Evolutionary conservation across 2,113 vertebrate genomes (phyloP).

Genomic region (Merops nubicus): DNA sequence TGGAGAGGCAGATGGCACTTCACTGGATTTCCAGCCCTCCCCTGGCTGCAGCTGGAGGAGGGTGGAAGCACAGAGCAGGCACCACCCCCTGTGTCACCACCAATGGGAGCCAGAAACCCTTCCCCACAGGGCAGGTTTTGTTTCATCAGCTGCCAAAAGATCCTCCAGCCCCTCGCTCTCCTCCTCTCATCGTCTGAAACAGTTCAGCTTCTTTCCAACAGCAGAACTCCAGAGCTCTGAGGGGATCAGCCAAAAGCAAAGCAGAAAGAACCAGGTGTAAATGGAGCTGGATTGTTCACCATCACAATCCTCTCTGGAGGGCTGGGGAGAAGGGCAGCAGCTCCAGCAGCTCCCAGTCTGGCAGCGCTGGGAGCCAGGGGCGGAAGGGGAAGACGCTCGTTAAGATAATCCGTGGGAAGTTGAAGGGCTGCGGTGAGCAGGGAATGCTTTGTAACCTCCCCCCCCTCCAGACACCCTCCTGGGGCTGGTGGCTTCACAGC

Average conservation of each 20-base stretch:
- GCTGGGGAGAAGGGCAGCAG: neutral
- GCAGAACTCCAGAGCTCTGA: conserved; percentile 14
- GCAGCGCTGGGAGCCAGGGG: too few species aligned
- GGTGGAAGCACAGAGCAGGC: neutral
- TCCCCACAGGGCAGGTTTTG: neutral
- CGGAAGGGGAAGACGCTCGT: conserved; percentile 37
- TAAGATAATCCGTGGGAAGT: neutral
- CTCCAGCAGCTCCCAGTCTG: neutral
- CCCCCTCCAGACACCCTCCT: neutral
- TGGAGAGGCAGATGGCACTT: neutral
- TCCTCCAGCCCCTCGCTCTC: neutral
- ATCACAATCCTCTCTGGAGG: neutral
- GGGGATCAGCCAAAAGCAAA: neutral
- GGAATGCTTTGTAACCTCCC: conserved; percentile 44
- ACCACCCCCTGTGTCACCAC: neutral
- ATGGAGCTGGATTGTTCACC: neutral
- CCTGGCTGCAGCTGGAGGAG: neutral
- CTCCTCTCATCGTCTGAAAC: conserved; percentile 45
- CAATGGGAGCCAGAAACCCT: neutral
- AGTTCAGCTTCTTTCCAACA: conserved; percentile 15
- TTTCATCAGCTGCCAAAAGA: conserved; percentile 46
- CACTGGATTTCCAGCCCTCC: neutral
- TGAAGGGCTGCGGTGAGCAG: neutral
- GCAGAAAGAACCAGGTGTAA: neutral
- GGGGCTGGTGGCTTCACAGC: neutral